Base-by-base conservation (phyloP, 2,113 vertebrate genomes). In the Larimichthys polyactis region DNA sequence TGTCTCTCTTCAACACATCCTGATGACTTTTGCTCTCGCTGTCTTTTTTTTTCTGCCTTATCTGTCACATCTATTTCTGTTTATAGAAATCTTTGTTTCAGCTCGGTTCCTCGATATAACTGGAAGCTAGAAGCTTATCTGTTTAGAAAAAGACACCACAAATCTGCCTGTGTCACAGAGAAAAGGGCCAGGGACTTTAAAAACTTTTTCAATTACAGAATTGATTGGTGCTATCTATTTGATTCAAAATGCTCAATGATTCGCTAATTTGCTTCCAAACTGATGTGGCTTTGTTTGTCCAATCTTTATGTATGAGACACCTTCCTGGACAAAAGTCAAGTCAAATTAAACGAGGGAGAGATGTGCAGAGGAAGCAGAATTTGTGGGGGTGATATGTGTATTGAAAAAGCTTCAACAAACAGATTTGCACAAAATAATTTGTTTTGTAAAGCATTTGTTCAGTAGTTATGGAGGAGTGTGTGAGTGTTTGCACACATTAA, bases 191-290 rank as follows among this genome's bases (percentile, higher is more conserved):
- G 24, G 20, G 16, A 44, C 27, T 70, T 70, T 66, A 27, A 70
- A 81, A 77, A 74, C 46, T 48, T 83, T 80, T 87, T 67, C 71
- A 66, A 75, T 83, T 83, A 49, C 63, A 29, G 4, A 69, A 79
- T 81, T 75, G 70, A 85, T 81, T 64, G 5, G 65, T 54, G 46
- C 58, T 14, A 9, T 67, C 0, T 52, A 43, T 79, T 86, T 70
- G 63, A 82, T 62, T 75, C 55, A 64, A 22, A 79, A 49, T 63
- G 59, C 54, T 60, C 59, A 78, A 11, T 63, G 69, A 78, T 52
- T 69, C 0, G 14, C 59, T 74, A 76, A 82, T 81, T 40, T 86
- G 71, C 51, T 46, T n/a, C 8, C 1, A 48, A 67, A 67, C 24
- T 22, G 66, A 46, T n/a, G 75, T 32, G 67, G 64, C 72, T 80